A percentile compares a stretch with the other conserved stretches of the same genome.
Conservation (phyloP, 2,888 invertebrate species). For the Petrolisthes manimaculis region DNA sequence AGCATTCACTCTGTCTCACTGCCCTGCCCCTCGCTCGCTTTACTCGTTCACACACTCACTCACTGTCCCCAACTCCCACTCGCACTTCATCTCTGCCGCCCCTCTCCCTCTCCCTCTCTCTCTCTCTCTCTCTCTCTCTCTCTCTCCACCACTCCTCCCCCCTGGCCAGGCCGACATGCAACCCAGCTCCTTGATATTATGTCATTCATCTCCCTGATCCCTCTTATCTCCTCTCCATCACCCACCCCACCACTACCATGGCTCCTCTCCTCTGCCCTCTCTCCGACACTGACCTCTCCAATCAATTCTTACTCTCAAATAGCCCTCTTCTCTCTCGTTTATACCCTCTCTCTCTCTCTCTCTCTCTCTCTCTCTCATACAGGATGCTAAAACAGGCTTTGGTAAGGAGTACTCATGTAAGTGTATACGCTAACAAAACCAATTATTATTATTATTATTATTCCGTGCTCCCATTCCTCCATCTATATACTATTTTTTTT, state of each 20-base stretch:
- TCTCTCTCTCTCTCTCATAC: neutral
- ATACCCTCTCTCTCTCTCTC: conserved; percentile 19
- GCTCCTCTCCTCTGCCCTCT: conserved; percentile 33
- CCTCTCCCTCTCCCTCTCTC: conserved; percentile 10
- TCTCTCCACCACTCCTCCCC: conserved; percentile 21
- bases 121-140: conserved; percentile 28
- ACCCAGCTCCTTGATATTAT: conserved; percentile 27
- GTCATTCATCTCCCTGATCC: conserved; percentile 28
- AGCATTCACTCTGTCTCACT: too few relatives aligned
- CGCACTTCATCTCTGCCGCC: neutral
- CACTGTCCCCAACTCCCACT: neutral
- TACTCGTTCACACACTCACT: too few relatives aligned
- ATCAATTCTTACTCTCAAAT: conserved; percentile 44
- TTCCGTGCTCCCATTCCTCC: neutral
- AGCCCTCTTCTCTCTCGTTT: neutral
- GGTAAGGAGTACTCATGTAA: neutral
- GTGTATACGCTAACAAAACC: neutral
- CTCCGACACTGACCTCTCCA: conserved; percentile 43
- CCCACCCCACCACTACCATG: conserved; percentile 23
- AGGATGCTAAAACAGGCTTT: neutral
- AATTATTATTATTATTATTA: neutral
- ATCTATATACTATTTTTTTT: neutral
- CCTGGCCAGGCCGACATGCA: neutral
- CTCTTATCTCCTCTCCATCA: conserved; percentile 45
- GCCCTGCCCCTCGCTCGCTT: too few relatives aligned